A percentile compares a stretch with the other conserved stretches of the same genome.
These are phyloP conservation scores for Rhodeus uyekii DNA, from an alignment of 2,797 vertebrate genomes.

Conservation along the genomic window DNA sequence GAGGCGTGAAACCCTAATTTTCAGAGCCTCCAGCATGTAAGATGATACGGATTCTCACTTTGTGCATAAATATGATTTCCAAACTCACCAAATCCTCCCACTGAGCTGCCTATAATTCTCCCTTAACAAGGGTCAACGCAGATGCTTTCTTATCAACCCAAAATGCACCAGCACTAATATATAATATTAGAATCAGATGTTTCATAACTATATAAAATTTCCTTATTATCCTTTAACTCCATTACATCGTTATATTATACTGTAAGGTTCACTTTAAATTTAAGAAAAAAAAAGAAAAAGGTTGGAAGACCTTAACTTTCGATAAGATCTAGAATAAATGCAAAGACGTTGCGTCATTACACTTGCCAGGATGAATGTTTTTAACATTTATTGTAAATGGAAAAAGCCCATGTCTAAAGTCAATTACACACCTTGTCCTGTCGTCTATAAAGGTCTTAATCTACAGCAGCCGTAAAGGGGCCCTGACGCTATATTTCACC, in stretches of 20 bases:
- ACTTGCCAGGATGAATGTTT: conserved; percentile 6
- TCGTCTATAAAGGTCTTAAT: conserved; percentile 64
- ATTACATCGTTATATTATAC: conserved; percentile 13
- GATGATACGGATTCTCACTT: neutral
- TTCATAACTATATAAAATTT: conserved; percentile 26
- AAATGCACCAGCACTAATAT: conserved; percentile 3
- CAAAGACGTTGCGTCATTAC: neutral
- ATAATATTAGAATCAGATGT: conserved; percentile 35
- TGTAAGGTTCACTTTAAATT: neutral
- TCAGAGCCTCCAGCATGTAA: neutral
- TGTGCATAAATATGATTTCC: neutral
- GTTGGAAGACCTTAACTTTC: neutral
- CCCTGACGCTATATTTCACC: conserved; percentile 62
- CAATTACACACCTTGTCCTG: conserved; percentile 70
- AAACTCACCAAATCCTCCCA: neutral
- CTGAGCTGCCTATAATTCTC: neutral
- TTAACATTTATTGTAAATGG: conserved; percentile 29
- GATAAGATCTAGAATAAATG: conserved; percentile 23
- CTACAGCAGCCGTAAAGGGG: conserved; percentile 57
- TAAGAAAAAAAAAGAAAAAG: neutral
- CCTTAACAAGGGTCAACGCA: conserved; percentile 20
- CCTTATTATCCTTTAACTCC: conserved; percentile 19
- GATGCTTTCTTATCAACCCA: neutral
- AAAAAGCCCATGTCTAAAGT: conserved; percentile 61
- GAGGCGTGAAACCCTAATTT: neutral